Evolutionary conservation across 1,140 invertebrate species (phyloP).

Genomic region (Pseudomyrmex sp.): DNA sequence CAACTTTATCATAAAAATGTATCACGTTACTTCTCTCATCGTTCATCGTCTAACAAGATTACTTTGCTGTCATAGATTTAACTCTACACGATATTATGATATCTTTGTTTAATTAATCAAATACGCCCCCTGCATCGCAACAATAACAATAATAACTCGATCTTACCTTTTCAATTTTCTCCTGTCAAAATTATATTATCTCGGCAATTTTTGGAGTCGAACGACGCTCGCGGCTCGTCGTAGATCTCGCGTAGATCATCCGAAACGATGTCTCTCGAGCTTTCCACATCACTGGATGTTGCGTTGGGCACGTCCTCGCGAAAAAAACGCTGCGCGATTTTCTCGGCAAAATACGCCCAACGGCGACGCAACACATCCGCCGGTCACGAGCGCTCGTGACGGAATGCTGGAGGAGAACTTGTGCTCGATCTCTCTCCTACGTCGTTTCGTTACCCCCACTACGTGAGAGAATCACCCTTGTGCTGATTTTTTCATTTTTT

Average conservation of each 20-base stretch:
- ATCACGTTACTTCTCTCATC: no score
- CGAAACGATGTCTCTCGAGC: conserved; percentile 23
- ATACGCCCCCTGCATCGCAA: background rate
- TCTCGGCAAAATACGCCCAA: conserved; percentile 47
- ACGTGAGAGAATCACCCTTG: conserved; percentile 53
- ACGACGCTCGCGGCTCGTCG: background rate
- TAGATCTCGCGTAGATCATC: background rate
- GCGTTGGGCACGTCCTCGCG: conserved; percentile 14
- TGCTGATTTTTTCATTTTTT: conserved; percentile 32
- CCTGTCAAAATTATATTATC: background rate
- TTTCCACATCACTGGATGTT: conserved; percentile 11
- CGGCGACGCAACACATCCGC: conserved; percentile 73
- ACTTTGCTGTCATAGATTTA: no score
- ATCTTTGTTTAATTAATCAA: background rate
- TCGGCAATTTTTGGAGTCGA: background rate
- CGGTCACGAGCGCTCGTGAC: conserved; percentile 76
- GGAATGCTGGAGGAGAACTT: conserved; percentile 72
- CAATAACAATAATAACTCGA: background rate
- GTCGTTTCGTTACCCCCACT: conserved; percentile 72
- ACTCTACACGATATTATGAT: background rate
- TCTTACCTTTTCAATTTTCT: conserved; percentile 28
- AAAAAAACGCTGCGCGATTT: conserved; percentile 51
- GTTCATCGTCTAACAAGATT: no score
- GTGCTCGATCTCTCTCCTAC: conserved; percentile 69
- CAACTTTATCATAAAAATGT: no score